Conservation (phyloP, 1,140 invertebrate genomes). For the Heliconius congener region DNA sequence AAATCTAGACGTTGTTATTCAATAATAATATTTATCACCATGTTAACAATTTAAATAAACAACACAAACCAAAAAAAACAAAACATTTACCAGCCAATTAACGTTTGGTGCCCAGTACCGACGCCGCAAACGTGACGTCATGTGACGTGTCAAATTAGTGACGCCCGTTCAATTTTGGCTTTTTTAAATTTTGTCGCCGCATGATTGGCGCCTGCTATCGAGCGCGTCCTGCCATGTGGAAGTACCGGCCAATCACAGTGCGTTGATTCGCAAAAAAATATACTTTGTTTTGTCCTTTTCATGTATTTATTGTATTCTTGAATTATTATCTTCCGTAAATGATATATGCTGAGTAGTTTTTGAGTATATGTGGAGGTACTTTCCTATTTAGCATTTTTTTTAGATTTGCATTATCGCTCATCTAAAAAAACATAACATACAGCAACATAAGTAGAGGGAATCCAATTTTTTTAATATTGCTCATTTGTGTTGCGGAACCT, state of each 20-base stretch:
- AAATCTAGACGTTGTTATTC: background rate
- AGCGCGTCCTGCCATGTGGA: constrained; percentile 55
- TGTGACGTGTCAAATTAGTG: constrained; percentile 71
- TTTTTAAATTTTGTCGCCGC: constrained; percentile 72
- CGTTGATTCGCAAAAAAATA: background rate
- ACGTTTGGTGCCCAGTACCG: constrained; percentile 51
- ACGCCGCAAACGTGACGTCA: constrained; percentile 69
- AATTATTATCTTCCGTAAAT: too few relatives aligned
- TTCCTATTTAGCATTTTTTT: too few relatives aligned
- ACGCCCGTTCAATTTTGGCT: constrained; percentile 69
- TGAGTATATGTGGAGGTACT: too few relatives aligned
- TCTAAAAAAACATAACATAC: too few relatives aligned
- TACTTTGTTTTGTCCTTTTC: background rate
- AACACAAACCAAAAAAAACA: background rate
- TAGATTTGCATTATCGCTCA: too few relatives aligned
- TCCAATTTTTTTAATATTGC: too few relatives aligned
- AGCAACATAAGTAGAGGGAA: too few relatives aligned
- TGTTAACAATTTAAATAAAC: background rate
- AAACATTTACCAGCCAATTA: constrained; percentile 48
- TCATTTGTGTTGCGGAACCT: too few relatives aligned
- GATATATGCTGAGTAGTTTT: too few relatives aligned
- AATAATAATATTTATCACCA: background rate
- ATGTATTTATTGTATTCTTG: background rate
- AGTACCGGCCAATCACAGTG: constrained; percentile 31
- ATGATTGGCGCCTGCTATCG: constrained; percentile 70